Evolutionary conservation across 1,140 invertebrate species (phyloP).

Genomic region (Cydia fagiglandana): DNA sequence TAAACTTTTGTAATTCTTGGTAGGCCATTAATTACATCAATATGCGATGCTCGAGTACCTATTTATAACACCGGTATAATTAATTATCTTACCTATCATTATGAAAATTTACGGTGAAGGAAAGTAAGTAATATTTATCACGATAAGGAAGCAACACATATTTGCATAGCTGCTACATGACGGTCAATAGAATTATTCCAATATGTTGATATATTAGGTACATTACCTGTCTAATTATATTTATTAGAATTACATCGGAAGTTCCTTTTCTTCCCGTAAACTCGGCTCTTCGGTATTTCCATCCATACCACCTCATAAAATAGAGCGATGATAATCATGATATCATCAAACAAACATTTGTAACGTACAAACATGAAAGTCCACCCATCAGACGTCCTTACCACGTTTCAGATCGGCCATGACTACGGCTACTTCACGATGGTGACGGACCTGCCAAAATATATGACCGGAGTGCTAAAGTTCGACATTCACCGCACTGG

Average conservation of each 20-base stretch:
- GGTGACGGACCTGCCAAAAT: slow-evolving; percentile 91
- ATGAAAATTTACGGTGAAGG: background rate
- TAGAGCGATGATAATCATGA: no score
- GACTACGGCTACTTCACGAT: slow-evolving; percentile 94
- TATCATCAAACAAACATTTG: no score
- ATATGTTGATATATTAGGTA: no score
- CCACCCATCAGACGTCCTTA: background rate
- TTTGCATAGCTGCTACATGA: background rate
- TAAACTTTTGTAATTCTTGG: no score
- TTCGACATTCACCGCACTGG: slow-evolving; percentile 86
- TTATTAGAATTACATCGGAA: no score
- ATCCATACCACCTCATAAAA: no score
- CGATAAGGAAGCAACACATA: background rate
- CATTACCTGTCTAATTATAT: no score
- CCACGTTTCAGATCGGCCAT: slow-evolving; percentile 82
- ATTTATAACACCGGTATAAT: background rate
- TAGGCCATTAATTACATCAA: no score
- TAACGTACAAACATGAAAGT: no score
- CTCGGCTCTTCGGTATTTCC: no score
- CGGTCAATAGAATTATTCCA: background rate
- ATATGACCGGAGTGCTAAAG: slow-evolving; percentile 89
- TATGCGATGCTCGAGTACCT: no score
- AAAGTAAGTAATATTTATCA: background rate
- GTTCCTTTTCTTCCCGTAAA: no score
- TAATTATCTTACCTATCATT: background rate